Evolutionary conservation across 1,140 invertebrate species (phyloP).

Genomic region (Lanistes nyassanus): DNA sequence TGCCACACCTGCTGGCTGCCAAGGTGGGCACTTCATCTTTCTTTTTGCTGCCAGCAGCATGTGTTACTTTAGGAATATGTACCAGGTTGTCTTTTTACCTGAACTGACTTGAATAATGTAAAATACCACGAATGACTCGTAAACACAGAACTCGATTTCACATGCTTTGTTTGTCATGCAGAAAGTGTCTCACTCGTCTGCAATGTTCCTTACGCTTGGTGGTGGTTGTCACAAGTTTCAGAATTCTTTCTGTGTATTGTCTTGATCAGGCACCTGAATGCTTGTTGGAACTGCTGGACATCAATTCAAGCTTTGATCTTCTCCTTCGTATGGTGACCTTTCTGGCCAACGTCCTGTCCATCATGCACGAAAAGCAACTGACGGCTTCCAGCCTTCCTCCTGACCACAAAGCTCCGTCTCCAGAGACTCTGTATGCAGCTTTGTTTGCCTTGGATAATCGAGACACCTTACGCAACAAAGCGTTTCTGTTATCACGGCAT

Average conservation of each 20-base stretch:
- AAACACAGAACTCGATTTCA: too few species aligned
- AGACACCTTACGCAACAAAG: conserved; percentile 68
- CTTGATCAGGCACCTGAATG: conserved; percentile 69
- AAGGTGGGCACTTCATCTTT: conserved; percentile 67
- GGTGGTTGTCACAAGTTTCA: too few species aligned
- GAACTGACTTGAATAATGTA: too few species aligned
- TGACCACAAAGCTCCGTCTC: conserved; percentile 72
- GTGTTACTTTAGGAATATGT: conserved; percentile 1
- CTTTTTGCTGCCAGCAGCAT: neutral
- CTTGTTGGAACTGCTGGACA: conserved; percentile 68
- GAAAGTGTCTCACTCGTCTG: too few species aligned
- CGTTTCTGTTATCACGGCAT: conserved; percentile 69
- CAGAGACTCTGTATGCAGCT: conserved; percentile 72
- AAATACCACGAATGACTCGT: too few species aligned
- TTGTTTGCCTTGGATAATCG: conserved; percentile 68
- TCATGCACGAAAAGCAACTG: conserved; percentile 66
- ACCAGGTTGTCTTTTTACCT: too few species aligned
- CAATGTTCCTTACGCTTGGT: too few species aligned
- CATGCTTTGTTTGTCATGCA: too few species aligned
- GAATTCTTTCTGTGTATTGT: neutral
- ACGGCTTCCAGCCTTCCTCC: conserved; percentile 69
- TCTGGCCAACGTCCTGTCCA: conserved; percentile 70
- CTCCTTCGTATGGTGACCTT: conserved; percentile 71
- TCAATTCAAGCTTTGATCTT: conserved; percentile 67
- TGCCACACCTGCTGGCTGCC: conserved; percentile 74